A percentile compares a stretch with the other conserved stretches of the same genome.
Conservation (phyloP, 2,113 vertebrate species). For the Hippocampus abdominalis region DNA sequence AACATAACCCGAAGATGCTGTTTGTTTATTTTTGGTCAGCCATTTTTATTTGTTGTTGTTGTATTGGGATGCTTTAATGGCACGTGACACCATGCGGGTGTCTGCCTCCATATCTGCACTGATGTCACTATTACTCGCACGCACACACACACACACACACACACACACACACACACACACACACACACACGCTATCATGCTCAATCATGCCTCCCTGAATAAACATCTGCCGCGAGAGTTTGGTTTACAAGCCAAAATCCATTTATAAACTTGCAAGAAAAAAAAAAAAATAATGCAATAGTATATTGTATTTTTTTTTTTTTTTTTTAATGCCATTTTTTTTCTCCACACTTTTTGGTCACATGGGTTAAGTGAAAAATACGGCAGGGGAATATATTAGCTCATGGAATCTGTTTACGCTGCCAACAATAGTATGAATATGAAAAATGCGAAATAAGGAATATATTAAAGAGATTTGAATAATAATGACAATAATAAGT, state of each 20-base stretch:
- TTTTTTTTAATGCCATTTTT: neutral
- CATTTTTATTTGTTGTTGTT: constrained; percentile 21
- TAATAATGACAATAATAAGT: neutral
- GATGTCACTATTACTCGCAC: constrained; percentile 56
- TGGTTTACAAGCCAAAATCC: constrained; percentile 61
- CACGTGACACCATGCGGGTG: constrained; percentile 57
- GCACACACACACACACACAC: constrained; percentile 13
- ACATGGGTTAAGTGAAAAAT: constrained; percentile 57
- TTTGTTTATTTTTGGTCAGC: constrained; percentile 20
- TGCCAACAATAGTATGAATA: neutral
- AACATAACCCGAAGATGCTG: neutral
- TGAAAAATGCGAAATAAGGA: neutral
- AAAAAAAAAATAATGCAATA: constrained; percentile 42
- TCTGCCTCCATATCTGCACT: constrained; percentile 63
- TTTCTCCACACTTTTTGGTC: constrained; percentile 28
- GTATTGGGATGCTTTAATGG: constrained; percentile 61
- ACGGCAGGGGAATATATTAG: constrained; percentile 34
- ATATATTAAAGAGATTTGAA: neutral
- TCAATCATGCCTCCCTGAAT: constrained; percentile 58
- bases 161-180: constrained; percentile 18
- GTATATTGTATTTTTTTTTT: constrained; percentile 30
- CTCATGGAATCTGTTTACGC: neutral
- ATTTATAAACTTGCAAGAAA: constrained; percentile 53
- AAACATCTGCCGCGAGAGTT: constrained; percentile 59
- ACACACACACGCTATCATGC: constrained; percentile 42